Conservation (phyloP, 2,888 invertebrate species). For the Caenorhabditis sulstoni region DNA sequence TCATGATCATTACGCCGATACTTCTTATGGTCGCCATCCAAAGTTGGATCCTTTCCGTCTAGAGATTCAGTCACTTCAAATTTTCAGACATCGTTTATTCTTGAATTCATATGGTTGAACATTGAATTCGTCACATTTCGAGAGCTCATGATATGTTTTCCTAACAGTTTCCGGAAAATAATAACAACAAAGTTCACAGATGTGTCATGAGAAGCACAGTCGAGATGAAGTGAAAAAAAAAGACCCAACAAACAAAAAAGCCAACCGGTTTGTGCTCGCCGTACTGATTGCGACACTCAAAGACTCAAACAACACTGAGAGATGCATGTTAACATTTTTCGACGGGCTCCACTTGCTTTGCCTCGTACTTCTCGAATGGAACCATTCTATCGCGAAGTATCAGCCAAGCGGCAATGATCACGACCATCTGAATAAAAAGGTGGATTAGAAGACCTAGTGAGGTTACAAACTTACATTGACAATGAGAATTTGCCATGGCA, state of each 20-base stretch:
- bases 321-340: neutral
- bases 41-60: too few relatives aligned
- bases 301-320: conserved; percentile 17
- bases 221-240: conserved; percentile 1
- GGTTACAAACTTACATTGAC: conserved; percentile 19
- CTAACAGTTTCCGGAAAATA: conserved; percentile 9
- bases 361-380: conserved; percentile 45
- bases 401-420: conserved; percentile 41
- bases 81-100: too few relatives aligned
- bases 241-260: conserved; percentile 7
- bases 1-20: too few relatives aligned
- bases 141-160: neutral
- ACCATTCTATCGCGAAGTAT: conserved; percentile 48
- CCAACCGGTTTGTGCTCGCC: conserved; percentile 47
- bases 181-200: neutral
- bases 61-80: too few relatives aligned
- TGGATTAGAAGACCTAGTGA: neutral
- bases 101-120: too few relatives aligned
- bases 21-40: too few relatives aligned
- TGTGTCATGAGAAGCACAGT: neutral
- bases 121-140: too few relatives aligned
- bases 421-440: conserved; percentile 23
- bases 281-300: conserved; percentile 27
- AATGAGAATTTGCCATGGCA: conserved; percentile 54
- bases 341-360: conserved; percentile 16